Evolutionary conservation across 2,113 vertebrate species (phyloP).

Genomic region (Suncus etruscus): DNA sequence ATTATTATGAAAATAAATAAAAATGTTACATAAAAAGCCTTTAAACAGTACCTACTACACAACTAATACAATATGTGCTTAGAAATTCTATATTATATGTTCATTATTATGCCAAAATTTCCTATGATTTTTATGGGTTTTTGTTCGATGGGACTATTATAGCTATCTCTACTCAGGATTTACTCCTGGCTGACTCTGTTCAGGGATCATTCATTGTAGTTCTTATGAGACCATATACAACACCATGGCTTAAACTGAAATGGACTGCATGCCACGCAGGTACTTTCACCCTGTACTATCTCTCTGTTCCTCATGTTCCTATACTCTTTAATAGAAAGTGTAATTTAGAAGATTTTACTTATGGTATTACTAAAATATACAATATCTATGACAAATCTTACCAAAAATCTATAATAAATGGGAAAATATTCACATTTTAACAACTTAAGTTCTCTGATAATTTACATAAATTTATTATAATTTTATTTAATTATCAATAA

Average conservation of each 20-base stretch:
- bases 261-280: no score
- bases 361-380: neutral
- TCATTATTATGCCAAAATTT: neutral
- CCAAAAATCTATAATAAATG: neutral
- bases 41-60: accelerated
- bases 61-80: neutral
- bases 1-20: neutral
- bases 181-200: no score
- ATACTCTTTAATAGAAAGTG: neutral
- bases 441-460: neutral
- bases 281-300: no score
- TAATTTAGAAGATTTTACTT: neutral
- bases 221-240: no score
- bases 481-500: neutral
- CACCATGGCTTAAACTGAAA: no score
- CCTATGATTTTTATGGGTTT: no score
- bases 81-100: neutral
- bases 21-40: neutral
- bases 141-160: no score
- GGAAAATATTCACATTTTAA: neutral
- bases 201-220: no score
- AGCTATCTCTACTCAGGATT: no score
- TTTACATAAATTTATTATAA: constrained; percentile 2
- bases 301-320: no score
- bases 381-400: neutral